Base-by-base conservation (phyloP, 2,797 vertebrate species). In the Microtus agrestis region DNA sequence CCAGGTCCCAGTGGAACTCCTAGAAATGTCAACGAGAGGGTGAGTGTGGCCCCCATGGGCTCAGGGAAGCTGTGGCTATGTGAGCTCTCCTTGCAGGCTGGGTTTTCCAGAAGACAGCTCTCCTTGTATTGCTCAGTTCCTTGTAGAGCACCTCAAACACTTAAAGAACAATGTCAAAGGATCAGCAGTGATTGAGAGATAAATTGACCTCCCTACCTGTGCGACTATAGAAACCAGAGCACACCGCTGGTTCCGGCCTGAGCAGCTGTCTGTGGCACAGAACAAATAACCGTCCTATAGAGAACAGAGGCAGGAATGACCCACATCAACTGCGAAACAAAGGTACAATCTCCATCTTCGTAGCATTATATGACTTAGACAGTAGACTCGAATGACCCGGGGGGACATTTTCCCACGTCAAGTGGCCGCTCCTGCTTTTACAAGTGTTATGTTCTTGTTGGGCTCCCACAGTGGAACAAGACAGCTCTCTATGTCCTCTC, bases 91-190 rank as follows among this genome's bases (percentile, higher is more conserved):
- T 19, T 87, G 29, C 73, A 80, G 29, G 14, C 77, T 67, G 54
- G 15, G 8, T 90, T 91, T 88, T 95, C 63, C 40, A 82, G 54
- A 84, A 96, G 21, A 82, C 25, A 54, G 51, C 51, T 93, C 88
- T 79, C 86, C 12, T 37, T 65, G 54, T 43, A 69, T 71, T 37
- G 43, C 56, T 93, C 43, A 40, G 13, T 89, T 89, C n/a, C 34
- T 95, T 87, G n/a, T 81, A 40, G 88, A 87, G 17, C 78, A 54
- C 7, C 34, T 73, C 77, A 92, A 63, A 81, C 81, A 81, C 15
- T 29, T 84, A 84, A 88, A 23, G 54, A 95, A 77, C 23, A 69
- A 21, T 63, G 8, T 78, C 46, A 82, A 76, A 77, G 73, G 9
- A 48, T 63, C 13, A 19, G 43, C 43, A 11, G 34, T 86, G 27